Evolutionary conservation across 2,113 vertebrate genomes (phyloP).

Genomic region (Ondatra zibethicus): DNA sequence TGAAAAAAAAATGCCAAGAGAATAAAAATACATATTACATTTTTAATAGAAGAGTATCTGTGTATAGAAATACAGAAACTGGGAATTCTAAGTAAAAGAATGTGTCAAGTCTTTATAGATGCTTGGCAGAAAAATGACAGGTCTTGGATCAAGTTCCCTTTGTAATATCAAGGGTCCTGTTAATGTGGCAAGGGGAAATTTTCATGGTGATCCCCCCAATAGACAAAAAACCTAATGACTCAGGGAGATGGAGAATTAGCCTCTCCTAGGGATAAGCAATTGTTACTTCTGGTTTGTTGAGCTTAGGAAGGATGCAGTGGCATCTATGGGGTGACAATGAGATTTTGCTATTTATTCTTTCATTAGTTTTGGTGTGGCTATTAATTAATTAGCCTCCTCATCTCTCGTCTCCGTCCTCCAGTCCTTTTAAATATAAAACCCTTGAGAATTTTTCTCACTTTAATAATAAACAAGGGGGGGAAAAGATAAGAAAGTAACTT

Average conservation of each 20-base stretch:
- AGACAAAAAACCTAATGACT: not conserved
- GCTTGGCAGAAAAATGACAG: not conserved
- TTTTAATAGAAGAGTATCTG: not conserved
- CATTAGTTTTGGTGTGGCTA: not conserved
- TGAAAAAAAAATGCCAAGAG: not conserved
- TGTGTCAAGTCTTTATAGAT: not conserved
- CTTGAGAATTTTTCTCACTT: not conserved
- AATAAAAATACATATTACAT: not conserved
- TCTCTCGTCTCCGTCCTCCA: not conserved
- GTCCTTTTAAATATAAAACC: not conserved
- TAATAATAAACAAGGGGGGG: not conserved
- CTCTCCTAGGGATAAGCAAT: not conserved
- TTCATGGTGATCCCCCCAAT: too few species aligned
- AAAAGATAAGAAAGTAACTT: not conserved
- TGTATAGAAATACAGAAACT: not conserved
- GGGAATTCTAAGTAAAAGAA: not conserved
- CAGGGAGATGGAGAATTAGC: not conserved
- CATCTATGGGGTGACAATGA: not conserved
- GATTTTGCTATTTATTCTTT: not conserved
- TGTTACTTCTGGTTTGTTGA: not conserved
- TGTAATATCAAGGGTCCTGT: not conserved
- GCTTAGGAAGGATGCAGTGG: too few species aligned
- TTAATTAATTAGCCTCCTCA: not conserved
- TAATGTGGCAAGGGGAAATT: not conserved
- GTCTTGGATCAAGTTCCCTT: not conserved